Conservation (phyloP, 2,113 vertebrate genomes). For the Ramphastos sulfuratus region DNA sequence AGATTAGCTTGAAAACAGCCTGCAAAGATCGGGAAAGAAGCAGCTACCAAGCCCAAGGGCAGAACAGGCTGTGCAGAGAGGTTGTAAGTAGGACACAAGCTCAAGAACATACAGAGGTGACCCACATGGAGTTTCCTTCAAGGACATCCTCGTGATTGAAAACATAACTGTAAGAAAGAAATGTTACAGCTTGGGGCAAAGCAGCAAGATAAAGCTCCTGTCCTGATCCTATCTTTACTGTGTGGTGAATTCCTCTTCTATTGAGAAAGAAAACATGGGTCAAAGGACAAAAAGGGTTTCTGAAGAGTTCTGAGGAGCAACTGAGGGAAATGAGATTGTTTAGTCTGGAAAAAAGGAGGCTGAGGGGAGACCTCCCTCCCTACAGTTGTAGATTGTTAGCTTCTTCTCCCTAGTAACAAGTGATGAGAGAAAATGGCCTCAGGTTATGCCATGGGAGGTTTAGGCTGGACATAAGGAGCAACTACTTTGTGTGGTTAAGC, state of each 20-base stretch:
- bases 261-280: neutral
- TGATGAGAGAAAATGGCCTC: no score
- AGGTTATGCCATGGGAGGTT: no score
- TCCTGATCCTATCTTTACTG: neutral
- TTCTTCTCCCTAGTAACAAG: no score
- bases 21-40: neutral
- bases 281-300: neutral
- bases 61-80: neutral
- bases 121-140: neutral
- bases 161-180: neutral
- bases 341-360: no score
- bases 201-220: neutral
- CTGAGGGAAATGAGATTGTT: no score
- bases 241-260: neutral
- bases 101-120: neutral
- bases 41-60: neutral
- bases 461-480: no score
- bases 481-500: no score
- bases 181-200: rapidly evolving
- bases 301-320: no score
- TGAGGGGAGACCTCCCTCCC: no score
- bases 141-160: neutral
- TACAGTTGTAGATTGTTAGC: no score
- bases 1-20: neutral
- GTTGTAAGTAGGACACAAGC: neutral